Evolutionary conservation across 2,797 vertebrate species (phyloP), one percentile per base, ranked within the genome.

Genomic region (Pseudochirops cupreus): DNA sequence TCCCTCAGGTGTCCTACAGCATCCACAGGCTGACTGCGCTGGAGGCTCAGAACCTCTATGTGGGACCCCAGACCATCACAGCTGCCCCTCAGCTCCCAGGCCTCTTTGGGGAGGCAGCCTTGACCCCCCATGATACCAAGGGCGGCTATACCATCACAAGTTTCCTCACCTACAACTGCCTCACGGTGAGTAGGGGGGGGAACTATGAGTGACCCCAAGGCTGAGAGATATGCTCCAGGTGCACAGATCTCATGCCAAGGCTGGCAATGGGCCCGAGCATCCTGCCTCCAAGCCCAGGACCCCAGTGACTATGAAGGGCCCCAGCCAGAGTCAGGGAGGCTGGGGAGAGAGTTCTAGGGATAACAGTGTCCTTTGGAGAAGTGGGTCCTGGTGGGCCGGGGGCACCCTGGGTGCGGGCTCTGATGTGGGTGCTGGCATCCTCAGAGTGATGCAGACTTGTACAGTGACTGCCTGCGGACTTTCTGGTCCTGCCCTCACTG

Each of bases 401-500:
- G 6, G 6, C 2, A 10, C 1, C 0, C 14, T 58, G 28, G 54
- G 31, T 2, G 4, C 3, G 0, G 5, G 28, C 33, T 94, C 33
- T 67, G 54, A 95, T 4, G 1, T 0, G 4, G 18, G 39, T 28
- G 29, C 33, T 9, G 0, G 0, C 5, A n/a, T 18, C 39, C 5
- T 2, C 97, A 99, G 99, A 99, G 98, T 14, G 99, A 99, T 0
- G 97, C 96, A 0, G 99, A 99, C 90, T 98, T 99, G 54, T 99
- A 99, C 98, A 99, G 99, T 0, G 99, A 99, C 94, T 99, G 99
- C 96, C 98, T 99, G n/a, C 99, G 99, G 18, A 99, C 98, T 6
- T 99, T 99, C 98, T 99, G 99, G 99, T 99, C 97, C 50, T 99
- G 99, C 96, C 99, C 99, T 0, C 98, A 98, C 97, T 99, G 99